A percentile compares a stretch with the other conserved stretches of the same genome.
phyloP scores from a whole-genome alignment of 2,888 invertebrate genomes.

The Mesorhabditis belari region DNA sequence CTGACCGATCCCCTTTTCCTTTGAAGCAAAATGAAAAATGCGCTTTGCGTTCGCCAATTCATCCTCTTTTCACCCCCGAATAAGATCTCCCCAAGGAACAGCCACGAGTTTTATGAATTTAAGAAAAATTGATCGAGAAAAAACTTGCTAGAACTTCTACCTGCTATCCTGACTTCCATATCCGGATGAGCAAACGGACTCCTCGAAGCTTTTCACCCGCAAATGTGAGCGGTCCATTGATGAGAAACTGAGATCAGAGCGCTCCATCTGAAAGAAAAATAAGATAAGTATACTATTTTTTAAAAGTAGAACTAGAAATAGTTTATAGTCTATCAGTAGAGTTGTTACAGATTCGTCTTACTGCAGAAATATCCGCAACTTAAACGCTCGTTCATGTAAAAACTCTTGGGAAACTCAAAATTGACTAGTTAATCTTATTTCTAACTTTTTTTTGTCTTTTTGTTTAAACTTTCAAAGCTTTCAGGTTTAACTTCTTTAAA shows the following conservation, averaged over 20 bases:
- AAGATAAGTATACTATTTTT: neutral
- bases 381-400: no score
- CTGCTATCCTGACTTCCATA: slow-evolving; percentile 1
- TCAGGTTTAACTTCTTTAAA: no score
- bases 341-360: no score
- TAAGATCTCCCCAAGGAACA: no score
- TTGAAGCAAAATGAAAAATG: neutral
- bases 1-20: neutral
- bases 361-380: no score
- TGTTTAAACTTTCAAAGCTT: no score
- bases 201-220: neutral
- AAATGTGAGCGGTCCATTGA: neutral
- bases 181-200: neutral
- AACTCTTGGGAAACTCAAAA: no score
- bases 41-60: neutral
- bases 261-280: neutral
- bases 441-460: no score
- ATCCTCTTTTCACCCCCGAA: no score
- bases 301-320: no score
- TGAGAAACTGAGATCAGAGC: neutral
- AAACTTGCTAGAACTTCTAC: neutral
- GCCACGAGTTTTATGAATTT: neutral
- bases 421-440: no score
- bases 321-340: no score
- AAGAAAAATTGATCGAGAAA: neutral